Conservation (phyloP, 2,797 vertebrate genomes). For the Crypturellus tataupa region DNA sequence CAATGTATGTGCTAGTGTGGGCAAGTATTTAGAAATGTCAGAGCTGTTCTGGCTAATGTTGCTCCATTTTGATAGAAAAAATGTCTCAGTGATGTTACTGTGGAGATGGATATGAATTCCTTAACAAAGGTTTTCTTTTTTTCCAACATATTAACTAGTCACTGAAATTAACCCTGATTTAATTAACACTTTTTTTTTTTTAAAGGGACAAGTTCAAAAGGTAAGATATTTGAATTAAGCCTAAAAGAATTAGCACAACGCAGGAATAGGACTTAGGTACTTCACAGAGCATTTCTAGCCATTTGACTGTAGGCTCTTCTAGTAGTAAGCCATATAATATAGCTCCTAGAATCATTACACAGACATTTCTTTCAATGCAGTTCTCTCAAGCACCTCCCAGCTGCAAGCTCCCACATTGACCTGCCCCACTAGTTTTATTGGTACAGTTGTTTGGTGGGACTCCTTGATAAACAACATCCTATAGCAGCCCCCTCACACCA, state of each 20-base stretch:
- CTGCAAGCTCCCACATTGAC: neutral
- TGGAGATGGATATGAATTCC: neutral
- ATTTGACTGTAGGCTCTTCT: neutral
- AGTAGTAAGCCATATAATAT: neutral
- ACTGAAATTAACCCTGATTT: slow-evolving; percentile 10
- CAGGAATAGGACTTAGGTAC: neutral
- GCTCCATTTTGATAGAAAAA: neutral
- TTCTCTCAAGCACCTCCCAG: neutral
- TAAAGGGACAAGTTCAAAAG: neutral
- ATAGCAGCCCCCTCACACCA: neutral
- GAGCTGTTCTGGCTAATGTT: neutral
- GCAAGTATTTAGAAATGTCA: slow-evolving; percentile 53
- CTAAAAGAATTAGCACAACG: neutral
- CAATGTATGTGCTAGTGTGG: slow-evolving; percentile 11
- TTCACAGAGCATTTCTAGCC: neutral
- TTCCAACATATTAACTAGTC: neutral
- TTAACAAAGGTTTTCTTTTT: neutral
- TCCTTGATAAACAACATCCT: neutral
- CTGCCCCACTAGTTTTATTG: neutral
- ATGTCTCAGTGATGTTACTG: neutral
- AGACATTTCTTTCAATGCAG: neutral
- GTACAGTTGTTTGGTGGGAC: neutral
- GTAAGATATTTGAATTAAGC: neutral
- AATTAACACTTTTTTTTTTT: neutral
- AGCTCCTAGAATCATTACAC: neutral